Evolutionary conservation across 2,797 vertebrate species (phyloP).

Genomic region (Spinibarbus caldwelli): DNA sequence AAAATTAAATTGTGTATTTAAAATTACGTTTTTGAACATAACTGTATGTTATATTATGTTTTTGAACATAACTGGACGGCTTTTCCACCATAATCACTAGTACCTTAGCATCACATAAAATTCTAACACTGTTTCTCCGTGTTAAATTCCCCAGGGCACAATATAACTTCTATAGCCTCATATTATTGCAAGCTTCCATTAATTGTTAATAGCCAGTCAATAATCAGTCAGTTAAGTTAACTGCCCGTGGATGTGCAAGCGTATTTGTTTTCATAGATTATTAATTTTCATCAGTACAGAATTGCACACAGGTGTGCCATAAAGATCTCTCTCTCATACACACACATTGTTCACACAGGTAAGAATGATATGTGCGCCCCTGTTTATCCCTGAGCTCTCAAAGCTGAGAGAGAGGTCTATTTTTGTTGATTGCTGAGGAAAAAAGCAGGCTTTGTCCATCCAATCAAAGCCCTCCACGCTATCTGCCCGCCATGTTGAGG

Average conservation of each 20-base stretch:
- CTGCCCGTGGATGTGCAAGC: constrained; percentile 24
- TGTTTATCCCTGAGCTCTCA: constrained; percentile 45
- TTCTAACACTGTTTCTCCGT: constrained; percentile 13
- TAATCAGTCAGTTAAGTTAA: constrained; percentile 55
- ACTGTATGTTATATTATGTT: not conserved
- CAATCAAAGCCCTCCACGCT: constrained; percentile 51
- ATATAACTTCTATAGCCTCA: constrained; percentile 49
- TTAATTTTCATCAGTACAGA: constrained; percentile 39
- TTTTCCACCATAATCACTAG: constrained; percentile 17
- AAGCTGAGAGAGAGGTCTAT: constrained; percentile 41
- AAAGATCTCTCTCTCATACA: constrained; percentile 18
- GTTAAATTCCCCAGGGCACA: constrained; percentile 24
- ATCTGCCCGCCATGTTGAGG: constrained; percentile 69
- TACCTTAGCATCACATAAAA: constrained; percentile 18
- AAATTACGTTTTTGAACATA: not conserved
- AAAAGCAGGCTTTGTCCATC: constrained; percentile 22
- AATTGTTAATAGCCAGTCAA: constrained; percentile 58
- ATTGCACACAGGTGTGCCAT: constrained; percentile 37
- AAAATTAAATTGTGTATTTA: not conserved
- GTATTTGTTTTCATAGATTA: constrained; percentile 35
- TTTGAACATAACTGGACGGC: not conserved
- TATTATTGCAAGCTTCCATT: constrained; percentile 52
- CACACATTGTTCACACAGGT: constrained; percentile 17
- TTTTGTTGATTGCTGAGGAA: constrained; percentile 55
- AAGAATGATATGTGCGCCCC: constrained; percentile 23